A percentile compares a stretch with the other conserved stretches of the same genome.
phyloP scores from a whole-genome alignment of 2,888 invertebrate genomes.

The Apodemia duryi region DNA sequence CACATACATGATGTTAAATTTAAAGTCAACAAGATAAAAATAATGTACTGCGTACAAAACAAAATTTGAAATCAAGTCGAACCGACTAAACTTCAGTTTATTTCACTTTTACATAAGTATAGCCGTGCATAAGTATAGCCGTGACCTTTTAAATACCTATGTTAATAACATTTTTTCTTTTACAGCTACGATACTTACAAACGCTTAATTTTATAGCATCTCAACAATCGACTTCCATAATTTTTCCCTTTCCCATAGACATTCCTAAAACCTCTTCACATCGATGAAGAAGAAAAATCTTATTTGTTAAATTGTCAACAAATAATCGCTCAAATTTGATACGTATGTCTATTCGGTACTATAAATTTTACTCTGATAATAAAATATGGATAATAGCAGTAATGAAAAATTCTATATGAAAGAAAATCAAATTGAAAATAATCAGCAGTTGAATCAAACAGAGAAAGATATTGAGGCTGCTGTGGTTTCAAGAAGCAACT shows the following conservation, averaged over 20 bases:
- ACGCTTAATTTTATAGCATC: conserved; percentile 48
- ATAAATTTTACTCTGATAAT: neutral
- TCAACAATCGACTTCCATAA: conserved; percentile 42
- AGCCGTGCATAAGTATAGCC: too few species aligned
- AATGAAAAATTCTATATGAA: neutral
- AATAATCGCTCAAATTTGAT: neutral
- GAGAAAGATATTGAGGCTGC: neutral
- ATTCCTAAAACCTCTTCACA: conserved; percentile 30
- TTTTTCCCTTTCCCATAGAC: conserved; percentile 55
- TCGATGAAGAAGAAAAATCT: neutral
- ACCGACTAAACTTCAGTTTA: too few species aligned
- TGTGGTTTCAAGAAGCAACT: neutral
- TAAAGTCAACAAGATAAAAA: too few species aligned
- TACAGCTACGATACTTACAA: conserved; percentile 56
- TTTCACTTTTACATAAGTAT: too few species aligned
- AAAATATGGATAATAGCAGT: neutral
- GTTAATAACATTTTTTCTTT: conserved; percentile 24
- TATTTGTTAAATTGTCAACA: neutral
- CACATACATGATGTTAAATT: too few species aligned
- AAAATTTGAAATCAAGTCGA: too few species aligned
- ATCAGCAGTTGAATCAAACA: neutral
- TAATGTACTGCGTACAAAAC: too few species aligned
- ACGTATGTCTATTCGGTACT: neutral
- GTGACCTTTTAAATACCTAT: too few species aligned
- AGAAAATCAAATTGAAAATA: neutral